These are phyloP conservation scores for Prunella fulvescens DNA, from an alignment of 2,113 vertebrate genomes.

Conservation along the genomic window DNA sequence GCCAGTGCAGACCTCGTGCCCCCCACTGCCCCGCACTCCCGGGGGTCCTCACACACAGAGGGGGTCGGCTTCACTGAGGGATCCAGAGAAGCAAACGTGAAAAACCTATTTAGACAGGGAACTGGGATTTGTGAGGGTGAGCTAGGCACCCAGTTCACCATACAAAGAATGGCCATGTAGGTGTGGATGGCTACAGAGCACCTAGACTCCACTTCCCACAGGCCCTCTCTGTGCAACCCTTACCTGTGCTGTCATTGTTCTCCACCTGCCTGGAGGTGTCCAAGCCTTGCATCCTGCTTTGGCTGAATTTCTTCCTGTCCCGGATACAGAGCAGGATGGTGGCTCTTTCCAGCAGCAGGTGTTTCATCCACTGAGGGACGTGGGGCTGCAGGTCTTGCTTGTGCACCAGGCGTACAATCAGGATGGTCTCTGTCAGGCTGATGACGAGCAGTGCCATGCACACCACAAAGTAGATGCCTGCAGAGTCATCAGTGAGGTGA, in stretches of 20 bases:
- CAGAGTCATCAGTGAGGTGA: background rate
- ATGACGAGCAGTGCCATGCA: conserved; percentile 97
- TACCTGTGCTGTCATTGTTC: conserved; percentile 64
- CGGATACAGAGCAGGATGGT: conserved; percentile 82
- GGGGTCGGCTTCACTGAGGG: conserved; percentile 76
- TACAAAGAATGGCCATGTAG: background rate
- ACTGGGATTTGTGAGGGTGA: background rate
- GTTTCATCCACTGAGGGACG: conserved; percentile 86
- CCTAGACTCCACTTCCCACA: accelerated
- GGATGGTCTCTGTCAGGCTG: conserved; percentile 91
- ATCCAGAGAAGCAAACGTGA: background rate
- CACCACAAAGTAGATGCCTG: conserved; percentile 95
- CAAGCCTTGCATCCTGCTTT: conserved; percentile 29
- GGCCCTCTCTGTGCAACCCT: background rate
- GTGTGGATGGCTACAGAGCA: accelerated
- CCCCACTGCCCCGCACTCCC: conserved; percentile 50
- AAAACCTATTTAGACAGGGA: accelerated
- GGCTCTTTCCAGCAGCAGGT: conserved; percentile 81
- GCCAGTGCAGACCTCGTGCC: background rate
- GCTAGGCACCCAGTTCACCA: accelerated
- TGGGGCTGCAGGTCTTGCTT: conserved; percentile 92
- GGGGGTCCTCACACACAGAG: conserved; percentile 65
- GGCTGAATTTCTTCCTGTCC: conserved; percentile 72
- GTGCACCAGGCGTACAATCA: conserved; percentile 92
- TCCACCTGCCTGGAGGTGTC: conserved; percentile 36